phyloP scores from a whole-genome alignment of 1,140 invertebrate species.

The Procambarus clarkii region DNA sequence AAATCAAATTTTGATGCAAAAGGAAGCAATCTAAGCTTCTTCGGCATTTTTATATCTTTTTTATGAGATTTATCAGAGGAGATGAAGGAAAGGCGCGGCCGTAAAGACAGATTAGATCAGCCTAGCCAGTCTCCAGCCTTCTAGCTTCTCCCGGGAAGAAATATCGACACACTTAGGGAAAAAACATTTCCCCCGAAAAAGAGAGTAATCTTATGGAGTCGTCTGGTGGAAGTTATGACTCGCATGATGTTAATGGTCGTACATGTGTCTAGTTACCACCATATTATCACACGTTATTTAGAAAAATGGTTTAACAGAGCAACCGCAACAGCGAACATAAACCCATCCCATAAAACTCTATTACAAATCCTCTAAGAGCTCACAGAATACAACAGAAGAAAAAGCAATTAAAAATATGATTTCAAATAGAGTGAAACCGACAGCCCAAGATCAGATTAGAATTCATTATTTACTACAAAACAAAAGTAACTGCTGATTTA shows the following conservation, averaged over 20 bases:
- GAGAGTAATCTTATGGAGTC: not conserved
- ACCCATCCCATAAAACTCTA: too few relatives aligned
- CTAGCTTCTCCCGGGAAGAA: not conserved
- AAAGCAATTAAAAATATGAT: too few relatives aligned
- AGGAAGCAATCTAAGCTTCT: constrained; percentile 22
- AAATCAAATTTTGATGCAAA: constrained; percentile 47
- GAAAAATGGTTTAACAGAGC: too few relatives aligned
- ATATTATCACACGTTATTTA: too few relatives aligned
- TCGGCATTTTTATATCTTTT: constrained; percentile 39
- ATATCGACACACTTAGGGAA: not conserved
- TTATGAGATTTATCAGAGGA: constrained; percentile 52
- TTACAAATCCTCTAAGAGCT: too few relatives aligned
- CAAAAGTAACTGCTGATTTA: too few relatives aligned
- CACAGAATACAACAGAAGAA: too few relatives aligned
- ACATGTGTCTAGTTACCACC: not conserved
- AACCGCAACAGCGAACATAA: too few relatives aligned
- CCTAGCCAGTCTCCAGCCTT: not conserved
- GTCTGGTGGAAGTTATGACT: not conserved
- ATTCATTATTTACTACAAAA: too few relatives aligned
- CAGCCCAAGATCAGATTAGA: too few relatives aligned
- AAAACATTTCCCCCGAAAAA: not conserved
- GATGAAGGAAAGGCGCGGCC: constrained; percentile 35
- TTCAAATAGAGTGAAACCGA: too few relatives aligned
- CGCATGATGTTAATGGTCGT: not conserved
- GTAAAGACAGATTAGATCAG: constrained; percentile 58